A percentile compares a stretch with the other conserved stretches of the same genome.
These are phyloP conservation scores for Chorisops tibialis DNA, from an alignment of 2,888 invertebrate genomes.

Conservation along the genomic window DNA sequence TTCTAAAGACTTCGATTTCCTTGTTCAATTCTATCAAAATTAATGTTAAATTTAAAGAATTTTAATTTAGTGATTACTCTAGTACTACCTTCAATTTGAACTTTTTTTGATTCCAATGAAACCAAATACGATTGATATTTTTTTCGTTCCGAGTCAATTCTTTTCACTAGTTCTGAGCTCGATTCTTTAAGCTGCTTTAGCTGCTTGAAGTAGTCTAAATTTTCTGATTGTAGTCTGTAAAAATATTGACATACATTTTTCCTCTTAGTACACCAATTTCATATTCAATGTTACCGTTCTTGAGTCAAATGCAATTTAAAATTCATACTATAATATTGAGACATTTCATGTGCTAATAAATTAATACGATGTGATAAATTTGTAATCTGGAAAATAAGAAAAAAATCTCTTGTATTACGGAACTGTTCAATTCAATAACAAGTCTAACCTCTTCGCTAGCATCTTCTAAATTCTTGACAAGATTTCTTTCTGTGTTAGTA, in stretches of 20 bases:
- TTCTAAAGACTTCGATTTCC: conserved; percentile 41
- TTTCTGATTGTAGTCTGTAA: conserved; percentile 44
- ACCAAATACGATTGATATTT: conserved; percentile 36
- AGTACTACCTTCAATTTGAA: conserved; percentile 42
- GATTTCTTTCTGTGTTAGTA: conserved; percentile 39
- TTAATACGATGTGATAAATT: conserved; percentile 44
- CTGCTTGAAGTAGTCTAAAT: conserved; percentile 46
- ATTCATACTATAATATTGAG: conserved; percentile 46
- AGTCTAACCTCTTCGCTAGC: conserved; percentile 45
- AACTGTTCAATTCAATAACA: too few species aligned
- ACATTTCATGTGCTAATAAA: conserved; percentile 46
- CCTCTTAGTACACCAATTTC: too few species aligned
- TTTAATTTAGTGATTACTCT: neutral
- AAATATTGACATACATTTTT: too few species aligned
- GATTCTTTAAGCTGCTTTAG: conserved; percentile 40
- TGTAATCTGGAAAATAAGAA: conserved; percentile 38
- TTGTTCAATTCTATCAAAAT: conserved; percentile 39
- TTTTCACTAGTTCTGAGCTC: conserved; percentile 3
- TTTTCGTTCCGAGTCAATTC: conserved; percentile 38
- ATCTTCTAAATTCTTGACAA: conserved; percentile 45
- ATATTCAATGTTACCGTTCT: too few species aligned
- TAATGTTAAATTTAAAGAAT: neutral
- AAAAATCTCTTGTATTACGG: too few species aligned
- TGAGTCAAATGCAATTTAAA: conserved; percentile 48
- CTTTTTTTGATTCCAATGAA: conserved; percentile 43